These are phyloP conservation scores for Alligator mississippiensis DNA, from an alignment of 2,113 vertebrate species.

Conservation along the genomic window DNA sequence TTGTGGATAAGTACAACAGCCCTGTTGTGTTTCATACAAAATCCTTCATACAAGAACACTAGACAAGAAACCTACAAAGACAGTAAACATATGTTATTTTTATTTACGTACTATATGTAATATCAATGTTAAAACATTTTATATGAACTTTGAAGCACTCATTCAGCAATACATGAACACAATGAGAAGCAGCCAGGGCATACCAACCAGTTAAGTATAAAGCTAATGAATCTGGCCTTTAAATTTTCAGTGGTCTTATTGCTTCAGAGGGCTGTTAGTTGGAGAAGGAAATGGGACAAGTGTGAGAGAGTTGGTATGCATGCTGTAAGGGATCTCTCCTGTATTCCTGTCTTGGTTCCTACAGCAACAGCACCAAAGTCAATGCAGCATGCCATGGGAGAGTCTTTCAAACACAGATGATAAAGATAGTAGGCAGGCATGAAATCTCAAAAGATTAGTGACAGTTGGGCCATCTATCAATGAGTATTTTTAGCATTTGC, in stretches of 20 bases:
- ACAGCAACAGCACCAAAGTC: neutral
- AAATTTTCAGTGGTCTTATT: neutral
- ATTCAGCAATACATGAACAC: neutral
- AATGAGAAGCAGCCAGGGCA: no score
- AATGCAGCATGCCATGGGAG: no score
- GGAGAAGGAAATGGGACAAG: neutral
- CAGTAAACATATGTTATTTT: neutral
- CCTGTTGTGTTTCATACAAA: neutral
- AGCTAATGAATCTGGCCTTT: neutral
- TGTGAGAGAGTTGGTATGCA: neutral
- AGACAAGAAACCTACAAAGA: neutral
- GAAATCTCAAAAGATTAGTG: neutral
- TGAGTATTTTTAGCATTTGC: neutral
- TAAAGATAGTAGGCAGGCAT: neutral
- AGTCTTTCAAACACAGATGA: no score
- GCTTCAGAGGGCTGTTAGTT: neutral
- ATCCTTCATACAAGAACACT: neutral
- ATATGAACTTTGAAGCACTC: neutral
- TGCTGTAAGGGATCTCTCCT: fast-evolving
- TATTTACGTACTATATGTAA: neutral
- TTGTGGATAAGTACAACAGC: neutral
- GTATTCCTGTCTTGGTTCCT: neutral
- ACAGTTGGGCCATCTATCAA: neutral
- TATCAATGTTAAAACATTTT: neutral
- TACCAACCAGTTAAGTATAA: neutral